Conservation (phyloP, 2,113 vertebrate genomes). For the Buteo buteo region DNA sequence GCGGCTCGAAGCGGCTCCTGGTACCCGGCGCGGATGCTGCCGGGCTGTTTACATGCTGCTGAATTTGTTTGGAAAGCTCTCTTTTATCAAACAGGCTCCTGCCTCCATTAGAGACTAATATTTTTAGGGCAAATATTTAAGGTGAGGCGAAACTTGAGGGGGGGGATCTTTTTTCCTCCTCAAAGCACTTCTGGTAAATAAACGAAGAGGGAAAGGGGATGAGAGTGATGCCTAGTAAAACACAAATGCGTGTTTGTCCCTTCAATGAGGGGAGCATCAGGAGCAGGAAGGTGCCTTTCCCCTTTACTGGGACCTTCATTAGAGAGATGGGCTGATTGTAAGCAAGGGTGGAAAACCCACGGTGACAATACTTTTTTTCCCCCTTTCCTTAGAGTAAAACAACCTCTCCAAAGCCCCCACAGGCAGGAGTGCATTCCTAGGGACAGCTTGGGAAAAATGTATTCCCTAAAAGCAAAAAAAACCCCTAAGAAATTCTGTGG, state of each 20-base stretch:
- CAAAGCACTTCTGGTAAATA: neutral
- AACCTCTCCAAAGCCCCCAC: neutral
- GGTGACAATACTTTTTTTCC: accelerated
- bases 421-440: neutral
- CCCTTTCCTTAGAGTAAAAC: neutral
- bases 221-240: neutral
- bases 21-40: neutral
- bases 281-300: neutral
- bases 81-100: neutral
- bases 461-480: neutral
- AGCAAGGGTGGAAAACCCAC: neutral
- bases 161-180: neutral
- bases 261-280: neutral
- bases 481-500: accelerated
- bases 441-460: neutral
- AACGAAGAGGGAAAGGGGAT: neutral
- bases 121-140: neutral
- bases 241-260: neutral
- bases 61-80: neutral
- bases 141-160: neutral
- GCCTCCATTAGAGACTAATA: neutral
- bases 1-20: neutral
- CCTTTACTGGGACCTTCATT: neutral
- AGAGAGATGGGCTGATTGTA: neutral
- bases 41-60: neutral